Conservation (phyloP, 2,888 invertebrate species). For the Didymodactylos carnosus region DNA sequence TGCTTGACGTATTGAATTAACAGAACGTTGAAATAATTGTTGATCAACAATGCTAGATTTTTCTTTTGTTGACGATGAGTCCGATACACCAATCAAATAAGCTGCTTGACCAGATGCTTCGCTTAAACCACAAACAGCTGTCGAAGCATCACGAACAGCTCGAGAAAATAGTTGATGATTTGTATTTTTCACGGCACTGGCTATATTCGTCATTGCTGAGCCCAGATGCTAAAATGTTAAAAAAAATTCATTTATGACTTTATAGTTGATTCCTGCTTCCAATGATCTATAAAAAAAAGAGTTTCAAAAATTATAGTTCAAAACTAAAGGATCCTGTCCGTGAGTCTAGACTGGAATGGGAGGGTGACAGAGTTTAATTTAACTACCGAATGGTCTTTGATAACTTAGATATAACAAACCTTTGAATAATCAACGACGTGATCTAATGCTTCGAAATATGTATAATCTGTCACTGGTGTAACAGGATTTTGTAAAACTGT, state of each 20-base stretch:
- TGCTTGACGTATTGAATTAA: conserved; percentile 69
- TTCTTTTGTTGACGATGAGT: conserved; percentile 68
- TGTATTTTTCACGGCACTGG: conserved; percentile 5
- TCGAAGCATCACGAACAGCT: conserved; percentile 25
- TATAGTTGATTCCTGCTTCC: no score
- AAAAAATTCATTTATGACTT: no score
- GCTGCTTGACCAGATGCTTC: conserved; percentile 81
- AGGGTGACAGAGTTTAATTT: not conserved
- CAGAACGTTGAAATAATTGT: conserved; percentile 45
- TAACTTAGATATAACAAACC: no score
- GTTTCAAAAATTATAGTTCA: no score
- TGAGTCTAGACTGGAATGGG: no score
- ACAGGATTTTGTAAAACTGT: not conserved
- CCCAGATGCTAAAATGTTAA: no score
- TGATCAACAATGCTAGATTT: conserved; percentile 62
- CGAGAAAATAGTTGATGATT: conserved; percentile 1
- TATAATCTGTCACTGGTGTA: not conserved
- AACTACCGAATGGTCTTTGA: no score
- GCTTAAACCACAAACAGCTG: conserved; percentile 66
- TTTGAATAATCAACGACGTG: not conserved
- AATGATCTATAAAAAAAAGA: no score
- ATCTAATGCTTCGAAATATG: not conserved
- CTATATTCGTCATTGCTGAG: conserved; percentile 5
- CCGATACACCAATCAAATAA: conserved; percentile 77
- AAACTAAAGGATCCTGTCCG: no score